Conservation (phyloP, 1,140 invertebrate species). For the Drosophila serrata region DNA sequence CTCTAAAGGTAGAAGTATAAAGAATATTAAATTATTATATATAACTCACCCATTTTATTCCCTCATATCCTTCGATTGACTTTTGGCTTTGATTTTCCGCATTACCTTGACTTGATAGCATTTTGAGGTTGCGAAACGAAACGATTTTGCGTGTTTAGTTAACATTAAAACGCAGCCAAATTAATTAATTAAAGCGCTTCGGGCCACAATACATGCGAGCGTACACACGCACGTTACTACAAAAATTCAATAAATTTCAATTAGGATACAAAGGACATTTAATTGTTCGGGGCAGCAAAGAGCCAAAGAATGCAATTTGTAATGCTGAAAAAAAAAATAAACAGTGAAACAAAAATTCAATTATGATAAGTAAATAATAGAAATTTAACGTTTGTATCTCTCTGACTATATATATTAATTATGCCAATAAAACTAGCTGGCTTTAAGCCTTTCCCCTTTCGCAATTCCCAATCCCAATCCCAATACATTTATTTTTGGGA, state of each 20-base stretch:
- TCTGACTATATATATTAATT: constrained; percentile 56
- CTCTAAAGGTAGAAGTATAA: not conserved
- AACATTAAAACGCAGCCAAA: constrained; percentile 75
- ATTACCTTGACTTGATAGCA: constrained; percentile 8
- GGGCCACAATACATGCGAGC: constrained; percentile 30
- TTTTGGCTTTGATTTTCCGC: constrained; percentile 37
- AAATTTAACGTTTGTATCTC: constrained; percentile 36
- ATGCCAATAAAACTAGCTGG: constrained; percentile 40
- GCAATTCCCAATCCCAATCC: constrained; percentile 1
- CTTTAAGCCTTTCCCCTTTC: constrained; percentile 24
- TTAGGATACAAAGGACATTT: constrained; percentile 60
- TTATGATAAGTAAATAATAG: constrained; percentile 63
- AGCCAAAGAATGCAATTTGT: constrained; percentile 50
- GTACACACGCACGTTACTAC: constrained; percentile 17
- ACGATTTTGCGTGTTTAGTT: constrained; percentile 60
- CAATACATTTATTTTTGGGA: constrained; percentile 10
- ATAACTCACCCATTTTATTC: not conserved
- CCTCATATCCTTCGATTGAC: not conserved
- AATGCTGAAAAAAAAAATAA: constrained; percentile 47
- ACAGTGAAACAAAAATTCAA: constrained; percentile 45
- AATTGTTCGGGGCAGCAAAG: constrained; percentile 32
- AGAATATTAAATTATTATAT: not conserved
- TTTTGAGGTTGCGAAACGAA: constrained; percentile 25
- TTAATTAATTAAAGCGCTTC: constrained; percentile 79
- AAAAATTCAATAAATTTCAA: constrained; percentile 62